phyloP scores from a whole-genome alignment of 2,888 invertebrate species.

The Halictus quadricinctus region DNA sequence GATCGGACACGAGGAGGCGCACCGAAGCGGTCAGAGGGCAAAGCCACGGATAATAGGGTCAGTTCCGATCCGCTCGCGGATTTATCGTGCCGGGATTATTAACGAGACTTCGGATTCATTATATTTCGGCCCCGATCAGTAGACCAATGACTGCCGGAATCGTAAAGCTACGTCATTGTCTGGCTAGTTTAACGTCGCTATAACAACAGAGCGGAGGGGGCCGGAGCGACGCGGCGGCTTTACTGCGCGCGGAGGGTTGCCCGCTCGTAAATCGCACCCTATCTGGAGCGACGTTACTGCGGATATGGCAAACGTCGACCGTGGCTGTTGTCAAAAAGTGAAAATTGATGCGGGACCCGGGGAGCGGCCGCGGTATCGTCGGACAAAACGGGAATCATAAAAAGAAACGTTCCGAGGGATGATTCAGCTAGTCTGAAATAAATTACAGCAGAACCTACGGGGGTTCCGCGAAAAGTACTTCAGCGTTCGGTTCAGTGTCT shows the following conservation, averaged over 20 bases:
- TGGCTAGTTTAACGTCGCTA: conserved; percentile 72
- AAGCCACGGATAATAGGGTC: conserved; percentile 34
- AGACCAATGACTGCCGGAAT: conserved; percentile 55
- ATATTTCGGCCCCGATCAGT: conserved; percentile 61
- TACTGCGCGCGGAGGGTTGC: conserved; percentile 54
- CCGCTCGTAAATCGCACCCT: conserved; percentile 68
- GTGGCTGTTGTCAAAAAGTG: conserved; percentile 55
- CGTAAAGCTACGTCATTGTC: conserved; percentile 72
- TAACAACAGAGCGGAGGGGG: conserved; percentile 58
- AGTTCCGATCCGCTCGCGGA: conserved; percentile 44
- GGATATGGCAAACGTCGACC: conserved; percentile 58
- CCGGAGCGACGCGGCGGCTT: conserved; percentile 18
- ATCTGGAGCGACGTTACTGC: conserved; percentile 60
- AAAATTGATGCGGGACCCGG: conserved; percentile 46
- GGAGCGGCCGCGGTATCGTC: not conserved
- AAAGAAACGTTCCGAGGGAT: conserved; percentile 5
- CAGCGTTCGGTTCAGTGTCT: not conserved
- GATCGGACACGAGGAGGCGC: not conserved
- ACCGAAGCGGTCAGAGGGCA: not conserved
- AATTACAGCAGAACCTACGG: not conserved
- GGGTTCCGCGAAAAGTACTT: not conserved
- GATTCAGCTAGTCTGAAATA: not conserved
- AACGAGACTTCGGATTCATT: conserved; percentile 73
- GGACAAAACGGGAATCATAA: not conserved
- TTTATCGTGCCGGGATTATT: conserved; percentile 73